Percentiles rank a stretch among this genome's conserved stretches.
These are phyloP conservation scores for Fundulus diaphanus DNA, from an alignment of 2,797 vertebrate species.

Conservation along the genomic window DNA sequence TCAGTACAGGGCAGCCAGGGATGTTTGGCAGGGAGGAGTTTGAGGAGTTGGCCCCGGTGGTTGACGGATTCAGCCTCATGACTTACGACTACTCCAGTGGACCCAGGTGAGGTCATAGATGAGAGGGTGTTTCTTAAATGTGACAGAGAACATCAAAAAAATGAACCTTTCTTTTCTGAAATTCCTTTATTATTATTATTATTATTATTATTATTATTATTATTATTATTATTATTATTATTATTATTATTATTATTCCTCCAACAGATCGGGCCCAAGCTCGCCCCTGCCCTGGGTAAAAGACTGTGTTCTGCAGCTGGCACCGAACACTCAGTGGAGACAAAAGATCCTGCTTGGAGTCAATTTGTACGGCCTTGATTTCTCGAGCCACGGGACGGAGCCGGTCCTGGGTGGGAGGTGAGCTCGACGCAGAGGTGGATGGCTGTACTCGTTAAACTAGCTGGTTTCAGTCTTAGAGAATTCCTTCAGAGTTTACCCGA, in stretches of 20 bases:
- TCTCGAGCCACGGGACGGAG: conserved; percentile 85
- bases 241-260: background rate
- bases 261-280: conserved; percentile 89
- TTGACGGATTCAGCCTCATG: conserved; percentile 97
- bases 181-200: too few species aligned
- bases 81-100: conserved; percentile 93
- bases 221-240: too few species aligned
- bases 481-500: background rate
- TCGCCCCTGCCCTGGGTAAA: conserved; percentile 91
- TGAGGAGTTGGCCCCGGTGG: conserved; percentile 86
- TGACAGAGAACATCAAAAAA: background rate
- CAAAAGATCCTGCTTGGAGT: conserved; percentile 94
- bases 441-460: background rate
- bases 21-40: conserved; percentile 93
- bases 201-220: too few species aligned
- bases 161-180: background rate
- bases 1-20: conserved; percentile 87
- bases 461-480: background rate
- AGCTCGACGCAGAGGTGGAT: background rate
- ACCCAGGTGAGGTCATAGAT: conserved; percentile 66
- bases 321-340: conserved; percentile 90
- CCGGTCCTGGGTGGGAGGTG: conserved; percentile 89
- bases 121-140: background rate
- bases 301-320: conserved; percentile 90
- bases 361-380: conserved; percentile 95